A percentile compares a stretch with the other conserved stretches of the same genome.
These are phyloP conservation scores for Heterotilapia buettikoferi DNA, from an alignment of 2,113 vertebrate genomes.

Conservation along the genomic window DNA sequence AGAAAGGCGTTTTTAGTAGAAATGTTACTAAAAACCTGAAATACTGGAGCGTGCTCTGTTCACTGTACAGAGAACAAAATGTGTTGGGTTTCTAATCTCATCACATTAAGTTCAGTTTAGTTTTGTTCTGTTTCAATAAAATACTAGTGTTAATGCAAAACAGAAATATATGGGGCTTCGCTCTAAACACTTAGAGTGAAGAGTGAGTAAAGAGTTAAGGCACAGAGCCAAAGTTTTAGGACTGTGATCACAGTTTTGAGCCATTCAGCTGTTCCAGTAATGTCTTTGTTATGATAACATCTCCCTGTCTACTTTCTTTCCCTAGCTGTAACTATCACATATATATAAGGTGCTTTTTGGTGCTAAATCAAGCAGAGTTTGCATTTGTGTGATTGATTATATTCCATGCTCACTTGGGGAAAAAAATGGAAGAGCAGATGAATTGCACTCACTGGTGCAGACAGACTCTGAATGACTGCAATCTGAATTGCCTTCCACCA, in stretches of 20 bases:
- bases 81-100: neutral
- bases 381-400: neutral
- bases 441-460: neutral
- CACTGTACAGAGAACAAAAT: neutral
- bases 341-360: neutral
- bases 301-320: neutral
- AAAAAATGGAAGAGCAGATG: neutral
- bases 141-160: neutral
- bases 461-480: neutral
- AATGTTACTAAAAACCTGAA: neutral
- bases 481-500: neutral
- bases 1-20: neutral
- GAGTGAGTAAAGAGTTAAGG: neutral
- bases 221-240: neutral
- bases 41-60: neutral
- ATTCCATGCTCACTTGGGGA: neutral
- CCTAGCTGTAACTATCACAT: neutral
- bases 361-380: neutral
- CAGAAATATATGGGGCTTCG: neutral
- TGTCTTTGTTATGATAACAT: neutral
- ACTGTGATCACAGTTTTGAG: neutral
- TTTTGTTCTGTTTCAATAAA: neutral
- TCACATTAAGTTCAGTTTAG: neutral
- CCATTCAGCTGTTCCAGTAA: neutral
- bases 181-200: neutral